Percentiles rank a stretch among this genome's conserved stretches.
These are phyloP conservation scores for Galeopterus variegatus DNA, from an alignment of 2,113 vertebrate species.

Conservation along the genomic window DNA sequence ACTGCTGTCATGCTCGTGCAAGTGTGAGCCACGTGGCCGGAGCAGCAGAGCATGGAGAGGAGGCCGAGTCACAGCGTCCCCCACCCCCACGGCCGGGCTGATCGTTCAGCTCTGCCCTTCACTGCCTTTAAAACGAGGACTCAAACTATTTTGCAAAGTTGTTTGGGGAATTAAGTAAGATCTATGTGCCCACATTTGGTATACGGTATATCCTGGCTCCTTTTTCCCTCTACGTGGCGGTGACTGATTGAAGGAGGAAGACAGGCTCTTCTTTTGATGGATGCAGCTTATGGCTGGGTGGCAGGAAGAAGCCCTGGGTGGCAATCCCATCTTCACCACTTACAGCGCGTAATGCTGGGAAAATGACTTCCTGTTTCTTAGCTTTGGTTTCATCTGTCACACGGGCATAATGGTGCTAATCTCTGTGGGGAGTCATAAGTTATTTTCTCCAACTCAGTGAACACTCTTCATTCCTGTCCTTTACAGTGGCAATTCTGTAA, in stretches of 20 bases:
- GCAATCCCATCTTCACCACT: neutral
- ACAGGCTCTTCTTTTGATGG: rapidly evolving
- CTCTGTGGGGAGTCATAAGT: neutral
- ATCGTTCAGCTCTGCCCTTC: neutral
- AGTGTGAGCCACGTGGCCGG: no score
- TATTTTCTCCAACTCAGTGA: rapidly evolving
- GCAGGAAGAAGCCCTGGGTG: neutral
- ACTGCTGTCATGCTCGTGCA: no score
- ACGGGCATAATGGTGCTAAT: neutral
- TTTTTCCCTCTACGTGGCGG: neutral
- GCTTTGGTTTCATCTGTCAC: neutral
- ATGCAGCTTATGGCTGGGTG: rapidly evolving
- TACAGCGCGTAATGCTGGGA: neutral
- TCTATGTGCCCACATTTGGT: neutral
- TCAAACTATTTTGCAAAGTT: neutral
- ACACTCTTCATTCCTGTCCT: neutral
- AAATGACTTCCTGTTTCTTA: neutral
- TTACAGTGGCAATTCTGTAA: rapidly evolving
- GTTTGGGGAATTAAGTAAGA: neutral
- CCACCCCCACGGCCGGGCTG: no score
- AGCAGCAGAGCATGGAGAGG: no score
- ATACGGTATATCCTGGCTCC: rapidly evolving
- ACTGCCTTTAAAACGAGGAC: neutral
- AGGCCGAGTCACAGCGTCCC: no score
- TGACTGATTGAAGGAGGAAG: no score